Percentiles rank a stretch among this genome's conserved stretches.
These are phyloP conservation scores for Neomicropteryx cornuta DNA, from an alignment of 1,140 invertebrate genomes.

Conservation along the genomic window DNA sequence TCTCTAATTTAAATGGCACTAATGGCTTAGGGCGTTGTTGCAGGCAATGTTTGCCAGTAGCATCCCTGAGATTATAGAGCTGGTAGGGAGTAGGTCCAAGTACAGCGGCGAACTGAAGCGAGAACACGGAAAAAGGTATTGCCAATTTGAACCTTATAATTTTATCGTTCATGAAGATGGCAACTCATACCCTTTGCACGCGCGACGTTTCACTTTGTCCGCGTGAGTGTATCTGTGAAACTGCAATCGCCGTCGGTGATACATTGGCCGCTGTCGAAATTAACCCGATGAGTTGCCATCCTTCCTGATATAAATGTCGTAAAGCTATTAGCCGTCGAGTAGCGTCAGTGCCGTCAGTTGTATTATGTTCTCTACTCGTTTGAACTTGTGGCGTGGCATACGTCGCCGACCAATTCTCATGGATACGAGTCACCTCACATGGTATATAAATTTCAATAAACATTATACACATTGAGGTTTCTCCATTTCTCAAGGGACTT, in stretches of 20 bases:
- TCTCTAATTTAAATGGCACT: too few species aligned
- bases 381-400: constrained; percentile 20
- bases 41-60: constrained; percentile 96
- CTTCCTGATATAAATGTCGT: too few species aligned
- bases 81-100: constrained; percentile 95
- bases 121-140: constrained; percentile 98
- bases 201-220: constrained; percentile 11
- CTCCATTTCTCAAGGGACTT: too few species aligned
- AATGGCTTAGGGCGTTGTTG: too few species aligned
- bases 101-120: constrained; percentile 95
- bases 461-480: too few species aligned
- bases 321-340: too few species aligned
- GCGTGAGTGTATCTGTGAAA: too few species aligned
- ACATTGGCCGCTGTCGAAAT: too few species aligned
- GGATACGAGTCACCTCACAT: too few species aligned
- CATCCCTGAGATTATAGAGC: constrained; percentile 98
- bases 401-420: not conserved
- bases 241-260: not conserved
- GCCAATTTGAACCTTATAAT: constrained; percentile 74
- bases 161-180: constrained; percentile 27
- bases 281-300: too few species aligned
- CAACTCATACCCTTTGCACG: constrained; percentile 25
- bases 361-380: constrained; percentile 43
- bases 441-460: too few species aligned
- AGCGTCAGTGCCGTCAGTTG: constrained; percentile 45